phyloP scores from a whole-genome alignment of 1,140 invertebrate genomes.

The Phymastichus coffea region DNA sequence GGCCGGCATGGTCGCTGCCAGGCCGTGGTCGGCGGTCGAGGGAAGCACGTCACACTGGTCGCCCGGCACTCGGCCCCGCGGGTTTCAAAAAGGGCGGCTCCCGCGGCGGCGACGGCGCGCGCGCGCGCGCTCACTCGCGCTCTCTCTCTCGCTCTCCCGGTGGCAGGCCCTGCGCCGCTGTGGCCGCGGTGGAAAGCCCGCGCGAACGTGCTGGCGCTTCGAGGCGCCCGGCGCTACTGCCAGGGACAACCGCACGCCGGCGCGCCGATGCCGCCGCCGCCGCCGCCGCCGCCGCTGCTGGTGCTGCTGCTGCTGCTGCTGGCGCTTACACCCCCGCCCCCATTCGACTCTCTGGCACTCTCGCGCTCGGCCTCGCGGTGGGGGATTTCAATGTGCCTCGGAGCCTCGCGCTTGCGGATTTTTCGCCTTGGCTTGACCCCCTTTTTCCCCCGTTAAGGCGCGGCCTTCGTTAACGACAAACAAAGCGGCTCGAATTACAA shows the following conservation, averaged over 20 bases:
- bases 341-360: no score
- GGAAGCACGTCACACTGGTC: neutral
- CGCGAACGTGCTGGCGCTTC: conserved; percentile 39
- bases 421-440: no score
- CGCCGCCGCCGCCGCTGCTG: neutral
- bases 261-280: neutral
- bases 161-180: neutral
- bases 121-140: neutral
- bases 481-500: no score
- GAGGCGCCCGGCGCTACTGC: conserved; percentile 46
- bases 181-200: neutral
- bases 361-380: no score
- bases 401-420: no score
- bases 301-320: no score
- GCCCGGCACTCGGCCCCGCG: neutral
- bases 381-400: no score
- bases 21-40: neutral
- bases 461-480: no score
- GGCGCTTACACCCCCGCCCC: no score
- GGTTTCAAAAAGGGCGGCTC: neutral
- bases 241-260: neutral
- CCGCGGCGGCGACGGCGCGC: neutral
- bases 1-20: no score
- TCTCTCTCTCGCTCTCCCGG: neutral
- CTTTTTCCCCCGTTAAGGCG: no score